A percentile compares a stretch with the other conserved stretches of the same genome.
These are phyloP conservation scores for Megalops atlanticus DNA, from an alignment of 2,113 vertebrate genomes.

Conservation along the genomic window DNA sequence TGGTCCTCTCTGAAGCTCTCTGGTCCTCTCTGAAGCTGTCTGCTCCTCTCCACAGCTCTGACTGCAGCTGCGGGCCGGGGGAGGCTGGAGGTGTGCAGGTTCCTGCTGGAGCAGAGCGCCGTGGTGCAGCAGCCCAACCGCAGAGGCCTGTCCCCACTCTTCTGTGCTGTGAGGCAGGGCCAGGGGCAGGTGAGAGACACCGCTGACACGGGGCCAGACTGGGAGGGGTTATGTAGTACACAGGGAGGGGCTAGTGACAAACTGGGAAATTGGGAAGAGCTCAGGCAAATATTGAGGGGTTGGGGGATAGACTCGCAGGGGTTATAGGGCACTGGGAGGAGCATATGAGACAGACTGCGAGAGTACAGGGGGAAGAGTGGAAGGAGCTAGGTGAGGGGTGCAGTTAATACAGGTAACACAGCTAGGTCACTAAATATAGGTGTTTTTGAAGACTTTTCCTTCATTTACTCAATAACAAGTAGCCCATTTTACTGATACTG, in stretches of 20 bases:
- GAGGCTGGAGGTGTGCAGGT: constrained; percentile 84
- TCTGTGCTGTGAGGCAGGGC: constrained; percentile 91
- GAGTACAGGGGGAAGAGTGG: no score
- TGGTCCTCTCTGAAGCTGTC: neutral
- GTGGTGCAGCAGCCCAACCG: constrained; percentile 80
- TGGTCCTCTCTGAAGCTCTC: neutral
- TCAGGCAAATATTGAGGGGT: no score
- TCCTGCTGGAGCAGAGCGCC: constrained; percentile 79
- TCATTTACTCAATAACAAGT: no score
- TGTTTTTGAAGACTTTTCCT: no score
- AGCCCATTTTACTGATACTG: no score
- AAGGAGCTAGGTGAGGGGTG: no score
- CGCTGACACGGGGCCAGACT: neutral
- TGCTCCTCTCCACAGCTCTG: constrained; percentile 71
- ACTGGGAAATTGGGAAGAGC: neutral
- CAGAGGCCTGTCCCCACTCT: constrained; percentile 81
- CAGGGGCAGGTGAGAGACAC: constrained; percentile 86
- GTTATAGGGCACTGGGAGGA: no score
- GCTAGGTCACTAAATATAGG: neutral
- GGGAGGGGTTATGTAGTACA: neutral
- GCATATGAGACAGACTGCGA: no score
- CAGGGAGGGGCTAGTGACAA: no score
- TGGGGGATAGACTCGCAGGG: no score
- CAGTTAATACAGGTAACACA: no score
- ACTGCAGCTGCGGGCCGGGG: constrained; percentile 90